Conservation (phyloP, 2,888 invertebrate genomes). For the Cerceris rybyensis region DNA sequence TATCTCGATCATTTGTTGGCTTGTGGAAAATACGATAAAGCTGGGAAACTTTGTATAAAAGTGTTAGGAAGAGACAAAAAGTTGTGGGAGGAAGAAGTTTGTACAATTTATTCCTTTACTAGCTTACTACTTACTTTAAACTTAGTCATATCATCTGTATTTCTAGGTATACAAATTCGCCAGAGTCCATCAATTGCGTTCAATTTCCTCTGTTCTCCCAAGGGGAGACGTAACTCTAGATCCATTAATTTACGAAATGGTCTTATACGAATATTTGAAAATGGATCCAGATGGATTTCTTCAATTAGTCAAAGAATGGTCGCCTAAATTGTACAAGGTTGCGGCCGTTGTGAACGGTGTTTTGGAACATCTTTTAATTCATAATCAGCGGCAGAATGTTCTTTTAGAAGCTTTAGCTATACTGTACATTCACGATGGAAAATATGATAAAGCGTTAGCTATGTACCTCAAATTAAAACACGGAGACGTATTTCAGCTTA, state of each 20-base stretch:
- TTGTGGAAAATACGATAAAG: constrained; percentile 89
- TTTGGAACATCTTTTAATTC: constrained; percentile 88
- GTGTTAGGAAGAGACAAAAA: constrained; percentile 92
- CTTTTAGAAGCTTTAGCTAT: constrained; percentile 94
- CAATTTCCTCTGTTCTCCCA: constrained; percentile 88
- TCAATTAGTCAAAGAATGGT: constrained; percentile 94
- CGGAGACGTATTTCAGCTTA: constrained; percentile 94
- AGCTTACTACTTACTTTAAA: not conserved
- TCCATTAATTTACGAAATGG: constrained; percentile 95
- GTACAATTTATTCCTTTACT: not conserved
- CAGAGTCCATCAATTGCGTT: constrained; percentile 89
- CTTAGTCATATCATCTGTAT: not conserved
- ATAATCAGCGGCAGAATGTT: constrained; percentile 87
- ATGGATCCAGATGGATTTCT: constrained; percentile 92
- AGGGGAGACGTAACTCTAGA: constrained; percentile 85
- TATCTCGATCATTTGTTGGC: constrained; percentile 92
- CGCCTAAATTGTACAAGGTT: constrained; percentile 91
- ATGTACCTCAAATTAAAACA: constrained; percentile 95
- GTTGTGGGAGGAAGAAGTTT: constrained; percentile 93
- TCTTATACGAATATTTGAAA: constrained; percentile 95
- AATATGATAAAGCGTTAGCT: constrained; percentile 95
- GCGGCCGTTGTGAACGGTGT: constrained; percentile 93
- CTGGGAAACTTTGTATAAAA: constrained; percentile 92
- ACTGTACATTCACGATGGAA: constrained; percentile 92
- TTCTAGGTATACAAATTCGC: constrained; percentile 90